Evolutionary conservation across 2,797 vertebrate species (phyloP).

Genomic region (Hippocampus kuda): DNA sequence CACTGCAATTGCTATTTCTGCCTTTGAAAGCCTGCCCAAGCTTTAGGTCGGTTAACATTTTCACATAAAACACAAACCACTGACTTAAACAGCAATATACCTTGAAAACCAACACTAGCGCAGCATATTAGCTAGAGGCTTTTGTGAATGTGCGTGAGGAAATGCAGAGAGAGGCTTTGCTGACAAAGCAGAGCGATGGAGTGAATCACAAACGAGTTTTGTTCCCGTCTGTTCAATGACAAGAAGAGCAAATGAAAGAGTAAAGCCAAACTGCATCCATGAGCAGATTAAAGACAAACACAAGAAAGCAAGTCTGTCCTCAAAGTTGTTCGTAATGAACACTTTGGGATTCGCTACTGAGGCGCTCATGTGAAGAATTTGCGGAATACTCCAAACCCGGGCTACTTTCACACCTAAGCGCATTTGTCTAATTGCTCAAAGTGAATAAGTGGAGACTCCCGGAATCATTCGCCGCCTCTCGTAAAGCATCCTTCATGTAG

Average conservation of each 20-base stretch:
- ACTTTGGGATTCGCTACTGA: constrained; percentile 27
- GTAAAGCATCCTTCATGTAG: constrained; percentile 22
- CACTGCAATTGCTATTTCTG: not conserved
- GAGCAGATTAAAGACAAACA: constrained; percentile 34
- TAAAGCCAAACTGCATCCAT: constrained; percentile 23
- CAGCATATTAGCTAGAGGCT: constrained; percentile 13
- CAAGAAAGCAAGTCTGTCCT: constrained; percentile 16
- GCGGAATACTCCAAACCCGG: constrained; percentile 2
- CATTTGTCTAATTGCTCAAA: constrained; percentile 31
- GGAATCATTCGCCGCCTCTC: constrained; percentile 15
- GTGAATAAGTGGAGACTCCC: constrained; percentile 20
- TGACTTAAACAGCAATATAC: not conserved
- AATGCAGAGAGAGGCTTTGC: not conserved
- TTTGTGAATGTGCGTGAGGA: constrained; percentile 25
- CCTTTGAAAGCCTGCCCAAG: not conserved
- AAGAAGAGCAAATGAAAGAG: constrained; percentile 5
- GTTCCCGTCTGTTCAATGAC: constrained; percentile 23
- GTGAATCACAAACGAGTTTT: constrained; percentile 16
- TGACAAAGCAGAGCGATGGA: constrained; percentile 10
- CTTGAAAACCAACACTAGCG: constrained; percentile 5
- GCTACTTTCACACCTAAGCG: constrained; percentile 6
- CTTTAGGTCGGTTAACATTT: not conserved
- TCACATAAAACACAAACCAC: not conserved
- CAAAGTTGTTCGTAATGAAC: constrained; percentile 22
- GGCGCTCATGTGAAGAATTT: constrained; percentile 11